phyloP scores from a whole-genome alignment of 2,113 vertebrate genomes.

The Pseudorhombus dupliciocellatus region DNA sequence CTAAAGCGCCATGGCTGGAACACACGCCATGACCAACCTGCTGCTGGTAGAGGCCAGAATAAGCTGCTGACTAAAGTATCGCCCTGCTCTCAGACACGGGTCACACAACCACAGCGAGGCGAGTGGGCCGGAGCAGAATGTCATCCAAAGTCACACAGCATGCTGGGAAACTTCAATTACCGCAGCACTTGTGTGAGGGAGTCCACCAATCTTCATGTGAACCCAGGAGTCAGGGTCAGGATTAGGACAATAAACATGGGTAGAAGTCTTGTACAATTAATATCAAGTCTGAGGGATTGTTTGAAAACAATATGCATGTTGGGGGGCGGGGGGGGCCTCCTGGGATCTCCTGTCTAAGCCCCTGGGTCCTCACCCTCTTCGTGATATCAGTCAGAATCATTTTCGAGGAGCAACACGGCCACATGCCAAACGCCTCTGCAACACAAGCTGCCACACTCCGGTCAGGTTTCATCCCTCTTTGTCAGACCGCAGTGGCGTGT shows the following conservation, averaged over 20 bases:
- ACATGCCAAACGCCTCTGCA: slow-evolving; percentile 39
- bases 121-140: slow-evolving; percentile 62
- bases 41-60: slow-evolving; percentile 57
- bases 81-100: slow-evolving; percentile 37
- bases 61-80: slow-evolving; percentile 71
- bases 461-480: slow-evolving; percentile 55
- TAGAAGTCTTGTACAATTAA: background rate
- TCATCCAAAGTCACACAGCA: slow-evolving; percentile 68
- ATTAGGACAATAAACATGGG: slow-evolving; percentile 8
- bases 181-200: slow-evolving; percentile 44
- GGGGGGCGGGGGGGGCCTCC: background rate
- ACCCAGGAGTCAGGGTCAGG: background rate
- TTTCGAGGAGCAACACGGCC: background rate
- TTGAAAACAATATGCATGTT: background rate
- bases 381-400: slow-evolving; percentile 46
- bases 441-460: slow-evolving; percentile 40
- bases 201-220: slow-evolving; percentile 30
- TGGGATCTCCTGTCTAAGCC: slow-evolving; percentile 9
- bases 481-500: slow-evolving; percentile 39
- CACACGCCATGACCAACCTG: slow-evolving; percentile 65
- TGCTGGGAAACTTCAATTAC: slow-evolving; percentile 55
- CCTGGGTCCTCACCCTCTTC: background rate
- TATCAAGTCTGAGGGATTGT: background rate
- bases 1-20: slow-evolving; percentile 57
- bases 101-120: slow-evolving; percentile 53